phyloP scores from a whole-genome alignment of 2,797 vertebrate species.

The Acanthurus lineatus region DNA sequence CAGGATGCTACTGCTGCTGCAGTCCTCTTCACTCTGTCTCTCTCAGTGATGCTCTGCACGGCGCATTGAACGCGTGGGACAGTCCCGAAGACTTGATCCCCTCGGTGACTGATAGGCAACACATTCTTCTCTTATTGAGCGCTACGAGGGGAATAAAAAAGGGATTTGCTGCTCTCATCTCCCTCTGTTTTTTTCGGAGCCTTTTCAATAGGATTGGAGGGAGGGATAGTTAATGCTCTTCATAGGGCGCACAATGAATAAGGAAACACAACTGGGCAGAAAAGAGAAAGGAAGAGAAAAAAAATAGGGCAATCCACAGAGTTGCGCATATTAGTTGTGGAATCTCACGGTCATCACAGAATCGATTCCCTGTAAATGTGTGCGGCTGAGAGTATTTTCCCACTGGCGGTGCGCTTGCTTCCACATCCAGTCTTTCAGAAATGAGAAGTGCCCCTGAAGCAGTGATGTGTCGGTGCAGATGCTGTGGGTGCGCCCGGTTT shows the following conservation, averaged over 20 bases:
- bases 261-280: conserved; percentile 85
- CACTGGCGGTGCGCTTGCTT: conserved; percentile 46
- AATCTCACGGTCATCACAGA: conserved; percentile 79
- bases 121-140: conserved; percentile 93
- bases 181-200: conserved; percentile 86
- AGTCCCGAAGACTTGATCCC: conserved; percentile 90
- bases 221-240: conserved; percentile 92
- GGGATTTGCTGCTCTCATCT: conserved; percentile 93
- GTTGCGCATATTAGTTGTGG: conserved; percentile 81
- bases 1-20: conserved; percentile 76
- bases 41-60: conserved; percentile 88
- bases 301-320: conserved; percentile 75
- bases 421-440: conserved; percentile 67
- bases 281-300: conserved; percentile 70
- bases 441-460: conserved; percentile 62
- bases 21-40: conserved; percentile 84
- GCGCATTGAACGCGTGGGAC: conserved; percentile 89
- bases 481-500: conserved; percentile 74
- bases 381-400: conserved; percentile 59
- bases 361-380: conserved; percentile 71
- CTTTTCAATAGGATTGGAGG: conserved; percentile 88
- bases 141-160: conserved; percentile 92
- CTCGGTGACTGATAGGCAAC: conserved; percentile 92
- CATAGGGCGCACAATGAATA: conserved; percentile 88
- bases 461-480: conserved; percentile 67